Evolutionary conservation across 2,888 invertebrate species (phyloP).

Genomic region (Phytoseiulus persimilis): DNA sequence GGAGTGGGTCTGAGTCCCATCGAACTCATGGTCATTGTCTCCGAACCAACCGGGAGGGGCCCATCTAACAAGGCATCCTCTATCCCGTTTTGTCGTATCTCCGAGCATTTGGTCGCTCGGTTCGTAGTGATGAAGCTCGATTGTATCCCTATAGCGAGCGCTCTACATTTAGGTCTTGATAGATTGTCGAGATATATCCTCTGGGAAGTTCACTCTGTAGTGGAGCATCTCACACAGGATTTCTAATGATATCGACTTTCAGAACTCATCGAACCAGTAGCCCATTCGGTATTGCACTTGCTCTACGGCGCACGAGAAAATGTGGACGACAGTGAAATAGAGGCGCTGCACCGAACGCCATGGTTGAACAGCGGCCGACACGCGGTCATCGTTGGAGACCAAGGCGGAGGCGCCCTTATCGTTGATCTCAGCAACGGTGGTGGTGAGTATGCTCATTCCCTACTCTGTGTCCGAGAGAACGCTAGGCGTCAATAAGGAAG

Average conservation of each 20-base stretch:
- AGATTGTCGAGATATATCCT: background rate
- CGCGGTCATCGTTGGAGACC: background rate
- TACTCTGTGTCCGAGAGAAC: no score
- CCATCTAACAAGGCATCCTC: no score
- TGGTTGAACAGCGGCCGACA: slow-evolving; percentile 29
- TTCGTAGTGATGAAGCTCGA: no score
- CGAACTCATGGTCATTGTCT: no score
- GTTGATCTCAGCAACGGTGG: slow-evolving; percentile 23
- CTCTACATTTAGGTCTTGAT: background rate
- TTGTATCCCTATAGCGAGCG: no score
- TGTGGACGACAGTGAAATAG: background rate
- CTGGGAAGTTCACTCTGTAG: background rate
- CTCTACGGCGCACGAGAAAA: background rate
- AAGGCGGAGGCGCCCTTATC: background rate
- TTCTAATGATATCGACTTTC: no score
- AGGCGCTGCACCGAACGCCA: background rate
- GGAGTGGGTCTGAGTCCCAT: no score
- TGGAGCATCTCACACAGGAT: no score
- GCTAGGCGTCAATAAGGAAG: no score
- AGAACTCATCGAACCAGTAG: slow-evolving; percentile 15
- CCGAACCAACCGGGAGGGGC: no score
- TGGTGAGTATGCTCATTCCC: background rate
- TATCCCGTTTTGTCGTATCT: no score
- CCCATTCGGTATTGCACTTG: slow-evolving; percentile 16
- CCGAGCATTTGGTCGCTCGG: no score